Conservation (phyloP, 2,888 invertebrate species). For the Cinara cedri region DNA sequence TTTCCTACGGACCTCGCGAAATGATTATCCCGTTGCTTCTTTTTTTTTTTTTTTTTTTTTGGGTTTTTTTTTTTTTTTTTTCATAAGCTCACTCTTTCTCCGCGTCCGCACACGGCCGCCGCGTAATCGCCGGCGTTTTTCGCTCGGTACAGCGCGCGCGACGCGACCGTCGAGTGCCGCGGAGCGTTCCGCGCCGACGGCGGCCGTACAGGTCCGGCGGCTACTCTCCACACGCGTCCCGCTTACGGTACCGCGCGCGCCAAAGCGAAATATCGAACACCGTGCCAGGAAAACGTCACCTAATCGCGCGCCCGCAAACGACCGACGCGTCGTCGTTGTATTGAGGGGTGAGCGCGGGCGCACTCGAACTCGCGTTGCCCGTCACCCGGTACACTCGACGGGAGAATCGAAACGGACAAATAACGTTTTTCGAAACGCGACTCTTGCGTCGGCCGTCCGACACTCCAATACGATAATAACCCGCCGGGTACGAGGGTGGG, state of each 20-base stretch:
- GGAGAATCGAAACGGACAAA: neutral
- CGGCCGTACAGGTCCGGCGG: too few relatives aligned
- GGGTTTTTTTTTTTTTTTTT: neutral
- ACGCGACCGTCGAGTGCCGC: neutral
- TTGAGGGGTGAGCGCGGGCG: too few relatives aligned
- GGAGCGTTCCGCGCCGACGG: neutral
- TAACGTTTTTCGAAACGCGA: neutral
- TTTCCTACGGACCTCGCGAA: constrained; percentile 52
- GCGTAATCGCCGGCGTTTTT: neutral
- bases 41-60: neutral
- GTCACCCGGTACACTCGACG: neutral
- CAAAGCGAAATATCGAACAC: neutral
- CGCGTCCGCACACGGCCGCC: neutral
- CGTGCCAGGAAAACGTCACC: constrained; percentile 13
- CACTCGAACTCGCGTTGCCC: too few relatives aligned
- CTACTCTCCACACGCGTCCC: too few relatives aligned
- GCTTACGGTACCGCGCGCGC: too few relatives aligned
- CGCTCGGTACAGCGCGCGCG: neutral
- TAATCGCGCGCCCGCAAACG: too few relatives aligned
- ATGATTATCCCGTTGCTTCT: constrained; percentile 40
- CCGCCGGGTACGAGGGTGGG: too few relatives aligned
- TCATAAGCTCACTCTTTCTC: neutral
- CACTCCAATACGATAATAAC: too few relatives aligned
- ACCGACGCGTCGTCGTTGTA: neutral
- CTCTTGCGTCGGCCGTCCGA: too few relatives aligned